Base-by-base conservation (phyloP, 2,797 vertebrate species). In the Parauchenoglanis punctatus region DNA sequence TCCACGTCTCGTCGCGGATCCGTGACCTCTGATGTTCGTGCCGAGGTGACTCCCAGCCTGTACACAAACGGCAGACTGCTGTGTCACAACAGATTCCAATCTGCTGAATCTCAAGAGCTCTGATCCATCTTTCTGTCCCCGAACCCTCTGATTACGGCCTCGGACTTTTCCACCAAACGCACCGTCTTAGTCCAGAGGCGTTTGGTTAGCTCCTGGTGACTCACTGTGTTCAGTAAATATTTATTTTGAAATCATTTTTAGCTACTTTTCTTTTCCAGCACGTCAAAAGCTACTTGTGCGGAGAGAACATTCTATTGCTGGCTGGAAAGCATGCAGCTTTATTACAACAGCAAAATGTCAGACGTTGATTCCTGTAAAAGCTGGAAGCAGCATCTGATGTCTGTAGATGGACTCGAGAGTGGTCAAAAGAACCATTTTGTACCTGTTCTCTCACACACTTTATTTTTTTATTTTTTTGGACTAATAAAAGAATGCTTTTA, bases 141-240 rank as follows among this genome's bases (percentile, higher is more conserved):
- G 12, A 80, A 61, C 67, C 52, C 84, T 44, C 25, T 8, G 2
- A 1, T 15, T 80, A 40, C 65, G 59, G 25, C 11, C 31, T 54
- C 46, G 63, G 35, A 81, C 77, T 87, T 78, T 67, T 76, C 73
- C 78, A 61, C 61, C 70, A 46, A 84, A 82, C 6, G 73, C 28
- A 17, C 80, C 7, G 20, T 80, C 76, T 81, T 17, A 17, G 31
- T 31, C 25, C n/a, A 28, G 83, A 52, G 28, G 25, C 49, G 54
- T 46, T 54, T 68, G 70, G 11, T 68, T 83, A 65, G 83, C 85
- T 86, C 52, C 28, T 2, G 77, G 46, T 89, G 89, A 89, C 52
- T 89, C 90, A 90, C 72, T 5, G 58, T 13, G 58, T 75, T 67
- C 46, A 35, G 46, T 91, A 92, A 91, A 92, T 88, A 91, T 92